phyloP scores from a whole-genome alignment of 1,140 invertebrate species.

The Neodiprion fabricii region DNA sequence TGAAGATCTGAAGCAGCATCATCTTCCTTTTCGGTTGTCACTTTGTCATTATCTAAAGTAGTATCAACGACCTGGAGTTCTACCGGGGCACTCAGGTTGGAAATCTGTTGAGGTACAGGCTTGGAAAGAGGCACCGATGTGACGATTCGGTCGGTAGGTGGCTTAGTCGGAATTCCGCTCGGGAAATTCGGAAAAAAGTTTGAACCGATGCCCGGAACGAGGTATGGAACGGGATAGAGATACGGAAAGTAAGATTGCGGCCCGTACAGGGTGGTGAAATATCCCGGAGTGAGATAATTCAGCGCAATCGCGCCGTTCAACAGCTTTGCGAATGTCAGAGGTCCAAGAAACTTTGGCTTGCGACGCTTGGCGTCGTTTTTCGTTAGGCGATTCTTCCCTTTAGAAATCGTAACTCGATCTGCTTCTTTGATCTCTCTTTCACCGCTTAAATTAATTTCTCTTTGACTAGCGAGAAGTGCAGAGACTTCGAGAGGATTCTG shows the following conservation, averaged over 20 bases:
- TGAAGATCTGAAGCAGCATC: not conserved
- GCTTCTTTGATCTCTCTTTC: conserved; percentile 18
- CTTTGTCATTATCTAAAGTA: not conserved
- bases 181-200: not conserved
- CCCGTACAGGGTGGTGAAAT: not conserved
- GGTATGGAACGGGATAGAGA: not conserved
- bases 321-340: conserved; percentile 33
- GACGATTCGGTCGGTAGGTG: not conserved
- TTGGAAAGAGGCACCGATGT: not conserved
- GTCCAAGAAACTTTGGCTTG: conserved; percentile 39
- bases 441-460: not conserved
- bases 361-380: not conserved
- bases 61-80: not conserved
- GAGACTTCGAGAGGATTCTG: not conserved
- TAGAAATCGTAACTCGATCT: not conserved
- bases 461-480: not conserved
- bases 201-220: not conserved
- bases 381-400: not conserved
- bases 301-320: not conserved
- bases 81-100: not conserved
- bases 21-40: not conserved
- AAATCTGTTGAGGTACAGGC: not conserved
- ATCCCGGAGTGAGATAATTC: not conserved
- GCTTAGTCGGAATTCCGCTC: not conserved
- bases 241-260: not conserved